Evolutionary conservation across 2,797 vertebrate genomes (phyloP).

Genomic region (Platalea minor): DNA sequence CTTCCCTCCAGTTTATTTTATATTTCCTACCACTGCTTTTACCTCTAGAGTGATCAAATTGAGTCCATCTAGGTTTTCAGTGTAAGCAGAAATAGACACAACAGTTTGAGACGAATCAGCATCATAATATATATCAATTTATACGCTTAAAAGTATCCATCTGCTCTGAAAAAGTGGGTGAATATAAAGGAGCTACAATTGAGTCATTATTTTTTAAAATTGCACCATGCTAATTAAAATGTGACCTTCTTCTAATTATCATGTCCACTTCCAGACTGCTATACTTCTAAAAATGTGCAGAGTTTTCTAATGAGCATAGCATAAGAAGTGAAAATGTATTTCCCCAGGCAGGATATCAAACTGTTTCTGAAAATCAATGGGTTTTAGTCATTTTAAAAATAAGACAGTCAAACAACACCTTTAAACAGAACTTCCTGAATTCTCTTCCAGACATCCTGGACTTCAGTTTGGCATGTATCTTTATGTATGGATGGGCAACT

Average conservation of each 20-base stretch:
- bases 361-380: constrained; percentile 50
- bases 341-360: constrained; percentile 58
- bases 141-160: constrained; percentile 60
- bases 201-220: constrained; percentile 68
- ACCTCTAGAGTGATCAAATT: not conserved
- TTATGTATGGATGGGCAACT: not conserved
- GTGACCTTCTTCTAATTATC: constrained; percentile 73
- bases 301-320: constrained; percentile 69
- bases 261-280: constrained; percentile 65
- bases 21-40: not conserved
- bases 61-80: not conserved
- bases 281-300: constrained; percentile 52
- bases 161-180: constrained; percentile 54
- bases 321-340: constrained; percentile 55
- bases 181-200: constrained; percentile 59
- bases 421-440: constrained; percentile 46
- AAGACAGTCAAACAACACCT: constrained; percentile 33
- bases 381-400: constrained; percentile 34
- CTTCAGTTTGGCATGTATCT: not conserved
- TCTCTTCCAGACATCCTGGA: constrained; percentile 3
- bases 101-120: not conserved
- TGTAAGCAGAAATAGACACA: not conserved
- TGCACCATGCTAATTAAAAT: constrained; percentile 77
- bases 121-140: constrained; percentile 29
- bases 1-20: constrained; percentile 22